Evolutionary conservation across 2,888 invertebrate genomes (phyloP).

Genomic region (Mesorhabditis spiculigera): DNA sequence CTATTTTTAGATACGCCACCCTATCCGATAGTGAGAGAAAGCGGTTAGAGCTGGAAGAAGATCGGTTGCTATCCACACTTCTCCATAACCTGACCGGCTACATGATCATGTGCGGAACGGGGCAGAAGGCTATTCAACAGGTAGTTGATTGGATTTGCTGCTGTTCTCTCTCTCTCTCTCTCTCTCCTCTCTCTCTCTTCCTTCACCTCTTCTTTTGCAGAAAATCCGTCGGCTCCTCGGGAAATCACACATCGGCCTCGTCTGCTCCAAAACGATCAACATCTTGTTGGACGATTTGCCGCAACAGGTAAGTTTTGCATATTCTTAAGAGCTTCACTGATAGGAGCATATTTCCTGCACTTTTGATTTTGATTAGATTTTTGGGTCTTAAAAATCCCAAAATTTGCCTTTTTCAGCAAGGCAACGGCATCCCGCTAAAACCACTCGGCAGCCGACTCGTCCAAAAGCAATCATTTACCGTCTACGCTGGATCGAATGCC

Average conservation of each 20-base stretch:
- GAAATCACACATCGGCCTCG: constrained; percentile 94
- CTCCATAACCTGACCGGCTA: constrained; percentile 93
- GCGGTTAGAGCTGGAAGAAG: constrained; percentile 94
- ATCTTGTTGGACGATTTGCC: constrained; percentile 88
- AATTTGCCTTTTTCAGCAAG: constrained; percentile 70
- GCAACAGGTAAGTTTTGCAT: constrained; percentile 57
- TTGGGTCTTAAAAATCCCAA: too few relatives aligned
- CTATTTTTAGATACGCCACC: constrained; percentile 47
- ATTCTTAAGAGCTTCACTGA: neutral
- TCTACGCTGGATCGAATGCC: constrained; percentile 90
- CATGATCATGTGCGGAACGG: constrained; percentile 68
- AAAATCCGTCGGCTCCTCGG: constrained; percentile 88
- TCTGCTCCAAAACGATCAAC: constrained; percentile 95
- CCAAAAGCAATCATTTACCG: constrained; percentile 95
- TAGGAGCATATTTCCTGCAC: too few relatives aligned
- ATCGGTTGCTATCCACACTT: constrained; percentile 86
- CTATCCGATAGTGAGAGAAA: constrained; percentile 66
- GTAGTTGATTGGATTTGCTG: constrained; percentile 16
- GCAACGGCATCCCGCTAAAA: constrained; percentile 93
- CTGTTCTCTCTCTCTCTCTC: neutral
- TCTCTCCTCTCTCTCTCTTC: too few relatives aligned
- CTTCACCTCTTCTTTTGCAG: constrained; percentile 59
- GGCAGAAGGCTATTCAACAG: constrained; percentile 49
- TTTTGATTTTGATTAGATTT: too few relatives aligned
- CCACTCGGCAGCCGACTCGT: constrained; percentile 89